Evolutionary conservation across 2,113 vertebrate species (phyloP).

Genomic region (Pyrgilauda ruficollis): DNA sequence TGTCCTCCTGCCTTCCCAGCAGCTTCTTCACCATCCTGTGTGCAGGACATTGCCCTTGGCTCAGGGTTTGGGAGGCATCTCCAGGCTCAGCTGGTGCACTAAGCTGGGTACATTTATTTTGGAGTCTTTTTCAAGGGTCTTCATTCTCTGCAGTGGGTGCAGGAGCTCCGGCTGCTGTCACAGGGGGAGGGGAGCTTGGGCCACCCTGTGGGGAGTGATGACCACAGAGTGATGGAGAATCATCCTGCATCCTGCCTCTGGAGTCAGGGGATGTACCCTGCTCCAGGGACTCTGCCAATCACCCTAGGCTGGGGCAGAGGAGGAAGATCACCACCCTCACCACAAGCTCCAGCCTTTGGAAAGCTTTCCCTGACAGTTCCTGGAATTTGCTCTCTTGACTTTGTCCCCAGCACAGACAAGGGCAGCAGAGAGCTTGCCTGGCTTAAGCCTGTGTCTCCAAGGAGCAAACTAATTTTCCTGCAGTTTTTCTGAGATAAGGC

Average conservation of each 20-base stretch:
- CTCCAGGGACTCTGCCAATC: neutral
- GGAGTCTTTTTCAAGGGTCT: neutral
- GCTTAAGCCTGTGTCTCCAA: neutral
- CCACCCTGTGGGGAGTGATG: too few relatives aligned
- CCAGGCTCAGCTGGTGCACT: neutral
- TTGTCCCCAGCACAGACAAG: neutral
- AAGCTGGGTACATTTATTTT: neutral
- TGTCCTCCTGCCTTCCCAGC: neutral
- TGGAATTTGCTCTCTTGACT: neutral
- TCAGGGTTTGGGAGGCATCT: neutral
- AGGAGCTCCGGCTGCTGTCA: neutral
- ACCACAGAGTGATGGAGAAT: fast-evolving
- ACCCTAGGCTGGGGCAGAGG: neutral
- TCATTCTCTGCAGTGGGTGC: neutral
- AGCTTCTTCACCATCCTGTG: neutral
- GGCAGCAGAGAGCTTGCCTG: neutral
- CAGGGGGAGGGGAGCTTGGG: neutral
- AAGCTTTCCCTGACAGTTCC: neutral
- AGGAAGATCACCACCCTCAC: neutral
- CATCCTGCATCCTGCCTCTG: neutral
- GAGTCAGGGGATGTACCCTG: neutral
- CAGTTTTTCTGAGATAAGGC: neutral
- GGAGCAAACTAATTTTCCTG: neutral
- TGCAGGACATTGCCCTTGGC: neutral
- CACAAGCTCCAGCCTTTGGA: neutral